Evolutionary conservation across 1,140 invertebrate genomes (phyloP), one percentile per base, ranked within the genome.

Genomic region (Oryctes rhinoceros): DNA sequence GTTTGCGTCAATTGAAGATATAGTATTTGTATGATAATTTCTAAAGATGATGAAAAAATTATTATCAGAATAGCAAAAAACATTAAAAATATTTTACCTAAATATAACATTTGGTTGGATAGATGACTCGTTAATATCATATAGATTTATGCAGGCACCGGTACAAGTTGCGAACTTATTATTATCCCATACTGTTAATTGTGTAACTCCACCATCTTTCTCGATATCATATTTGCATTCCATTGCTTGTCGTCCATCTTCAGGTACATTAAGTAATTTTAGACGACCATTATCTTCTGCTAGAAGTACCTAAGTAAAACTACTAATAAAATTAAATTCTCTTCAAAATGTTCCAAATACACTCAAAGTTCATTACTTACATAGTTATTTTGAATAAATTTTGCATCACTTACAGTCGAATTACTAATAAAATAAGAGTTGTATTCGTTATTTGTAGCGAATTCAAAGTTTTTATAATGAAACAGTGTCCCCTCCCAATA

Each of bases 401-500:
- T 85, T 4, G 67, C 85, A 81, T 85, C 85, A 18, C 81, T 81
- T 59, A 79, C 65, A 3, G 83, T 83, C 10, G 82, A 71, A 24
- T 65, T 44, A 77, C 83, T 76, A 71, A 83, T 80, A 47, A 82
- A 83, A 79, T 81, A 82, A 39, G 77, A 78, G 10, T 81, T 80
- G 78, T 83, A 82, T 30, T 80, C 78, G 44, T 83, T 79, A 11
- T 78, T 37, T 75, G 78, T 62, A 48, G 84, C 53, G 62, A 80
- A 47, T 18, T 78, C n/a, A 20, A 53, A 80, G 80, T 82, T 77
- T 78, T 80, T 79, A 71, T 83, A 85, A 78, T 79, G 82, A 20
- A 83, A 78, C 20, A 84, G 39, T 47, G 81, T 83, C 13, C 84
- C 83, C 81, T 85, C 84, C 85, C 85, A 85, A 78, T 83, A 81